These are phyloP conservation scores for Macrophya alboannulata DNA, from an alignment of 2,888 invertebrate species.

Conservation along the genomic window DNA sequence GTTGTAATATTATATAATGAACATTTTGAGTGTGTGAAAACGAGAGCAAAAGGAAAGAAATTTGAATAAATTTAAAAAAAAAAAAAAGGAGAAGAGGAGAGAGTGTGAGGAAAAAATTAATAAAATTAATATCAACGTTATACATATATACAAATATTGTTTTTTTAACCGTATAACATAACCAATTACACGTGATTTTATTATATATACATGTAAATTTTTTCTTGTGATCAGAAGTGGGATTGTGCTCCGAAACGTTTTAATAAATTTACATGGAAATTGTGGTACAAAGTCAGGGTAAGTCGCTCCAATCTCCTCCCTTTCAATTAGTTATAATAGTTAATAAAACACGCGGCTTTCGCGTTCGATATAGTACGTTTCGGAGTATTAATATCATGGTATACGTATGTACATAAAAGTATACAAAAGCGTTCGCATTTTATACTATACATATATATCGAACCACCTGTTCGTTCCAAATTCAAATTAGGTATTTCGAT, in stretches of 20 bases:
- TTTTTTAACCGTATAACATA: neutral
- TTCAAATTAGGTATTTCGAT: conserved; percentile 2
- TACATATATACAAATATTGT: too few relatives aligned
- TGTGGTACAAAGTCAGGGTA: conserved; percentile 58
- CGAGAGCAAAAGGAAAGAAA: neutral
- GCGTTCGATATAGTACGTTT: neutral
- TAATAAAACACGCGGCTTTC: neutral
- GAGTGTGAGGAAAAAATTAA: neutral
- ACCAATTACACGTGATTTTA: conserved; percentile 15
- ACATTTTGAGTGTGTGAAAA: conserved; percentile 33
- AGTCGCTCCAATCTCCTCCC: conserved; percentile 22
- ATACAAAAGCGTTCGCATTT: neutral
- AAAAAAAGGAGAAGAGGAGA: neutral
- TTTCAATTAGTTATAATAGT: conserved; percentile 20
- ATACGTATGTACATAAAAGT: neutral
- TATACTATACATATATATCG: neutral
- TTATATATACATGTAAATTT: conserved; percentile 9
- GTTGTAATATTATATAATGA: neutral
- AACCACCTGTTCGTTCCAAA: conserved; percentile 23
- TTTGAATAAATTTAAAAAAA: too few relatives aligned
- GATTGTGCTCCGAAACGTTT: conserved; percentile 60
- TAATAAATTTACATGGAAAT: conserved; percentile 70
- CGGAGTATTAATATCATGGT: neutral
- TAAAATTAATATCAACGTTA: neutral
- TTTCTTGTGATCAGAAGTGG: conserved; percentile 48